Percentiles rank a stretch among this genome's conserved stretches.
These are phyloP conservation scores for Ricordea florida DNA, from an alignment of 92 coral and sea anemone species.

Conservation along the genomic window DNA sequence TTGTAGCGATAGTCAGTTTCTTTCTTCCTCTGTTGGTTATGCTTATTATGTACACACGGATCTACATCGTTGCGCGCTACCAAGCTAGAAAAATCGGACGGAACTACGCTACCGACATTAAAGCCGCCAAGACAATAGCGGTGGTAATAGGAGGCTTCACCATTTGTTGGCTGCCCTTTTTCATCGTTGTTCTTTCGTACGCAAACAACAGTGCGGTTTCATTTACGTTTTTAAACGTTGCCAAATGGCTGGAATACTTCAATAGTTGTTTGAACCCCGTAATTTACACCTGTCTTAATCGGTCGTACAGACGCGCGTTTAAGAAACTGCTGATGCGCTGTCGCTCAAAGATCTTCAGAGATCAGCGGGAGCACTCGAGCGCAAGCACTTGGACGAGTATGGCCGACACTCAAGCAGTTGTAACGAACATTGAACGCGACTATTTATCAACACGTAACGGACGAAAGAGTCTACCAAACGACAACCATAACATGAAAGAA, in stretches of 20 bases:
- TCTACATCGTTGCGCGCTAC: conserved; percentile 92
- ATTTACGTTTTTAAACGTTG: conserved; percentile 27
- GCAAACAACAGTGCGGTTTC: conserved; percentile 38
- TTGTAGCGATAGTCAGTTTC: conserved; percentile 75
- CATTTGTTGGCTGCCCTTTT: conserved; percentile 84
- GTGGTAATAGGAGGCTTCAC: conserved; percentile 92
- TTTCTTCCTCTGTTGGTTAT: conserved; percentile 78
- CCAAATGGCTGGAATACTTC: conserved; percentile 85
- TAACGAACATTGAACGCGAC: conserved; percentile 5
- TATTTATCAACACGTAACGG: neutral
- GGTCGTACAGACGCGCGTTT: conserved; percentile 87
- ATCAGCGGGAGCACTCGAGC: conserved; percentile 46
- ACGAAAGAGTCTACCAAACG: neutral
- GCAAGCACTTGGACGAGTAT: conserved; percentile 57
- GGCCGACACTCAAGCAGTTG: conserved; percentile 17
- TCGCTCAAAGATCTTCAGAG: conserved; percentile 59
- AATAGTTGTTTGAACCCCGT: conserved; percentile 93
- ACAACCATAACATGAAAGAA: neutral
- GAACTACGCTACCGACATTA: conserved; percentile 93
- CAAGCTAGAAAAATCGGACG: conserved; percentile 93
- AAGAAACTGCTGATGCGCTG: conserved; percentile 81
- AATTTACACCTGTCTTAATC: conserved; percentile 94
- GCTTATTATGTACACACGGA: conserved; percentile 91
- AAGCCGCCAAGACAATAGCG: conserved; percentile 97
- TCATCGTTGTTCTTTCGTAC: conserved; percentile 66